Conservation (phyloP, 2,888 invertebrate species). For the Dicyrtoma fusca region DNA sequence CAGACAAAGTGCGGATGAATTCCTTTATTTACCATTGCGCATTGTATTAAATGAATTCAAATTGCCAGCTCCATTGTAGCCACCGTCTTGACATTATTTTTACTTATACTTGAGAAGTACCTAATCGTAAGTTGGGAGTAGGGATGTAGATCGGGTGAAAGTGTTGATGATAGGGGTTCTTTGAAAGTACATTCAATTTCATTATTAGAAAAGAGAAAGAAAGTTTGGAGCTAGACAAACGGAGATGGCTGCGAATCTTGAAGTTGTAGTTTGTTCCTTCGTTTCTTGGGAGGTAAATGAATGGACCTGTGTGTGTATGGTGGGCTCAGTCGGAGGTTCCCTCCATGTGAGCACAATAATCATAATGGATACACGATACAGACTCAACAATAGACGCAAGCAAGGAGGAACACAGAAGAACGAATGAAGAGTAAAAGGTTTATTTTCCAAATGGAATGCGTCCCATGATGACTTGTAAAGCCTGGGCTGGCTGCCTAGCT, state of each 20-base stretch:
- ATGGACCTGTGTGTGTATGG: constrained; percentile 3
- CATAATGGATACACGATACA: constrained; percentile 12
- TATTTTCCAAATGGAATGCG: constrained; percentile 19
- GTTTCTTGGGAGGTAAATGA: constrained; percentile 26
- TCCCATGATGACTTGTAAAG: constrained; percentile 24
- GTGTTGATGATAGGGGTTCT: too few species aligned
- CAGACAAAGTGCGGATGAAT: too few species aligned
- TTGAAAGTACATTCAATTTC: too few species aligned
- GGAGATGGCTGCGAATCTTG: neutral
- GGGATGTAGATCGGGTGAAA: too few species aligned
- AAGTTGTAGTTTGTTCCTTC: too few species aligned
- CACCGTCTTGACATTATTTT: too few species aligned
- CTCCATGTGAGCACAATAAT: constrained; percentile 28
- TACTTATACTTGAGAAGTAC: too few species aligned
- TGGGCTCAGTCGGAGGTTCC: constrained; percentile 34
- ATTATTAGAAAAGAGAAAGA: too few species aligned
- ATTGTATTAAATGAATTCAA: too few species aligned
- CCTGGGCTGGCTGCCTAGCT: neutral
- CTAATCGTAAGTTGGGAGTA: too few species aligned
- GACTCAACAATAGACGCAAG: constrained; percentile 6
- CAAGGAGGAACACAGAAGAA: constrained; percentile 1
- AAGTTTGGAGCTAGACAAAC: neutral
- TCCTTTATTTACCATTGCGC: too few species aligned
- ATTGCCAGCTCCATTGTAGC: too few species aligned
- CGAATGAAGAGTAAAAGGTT: constrained; percentile 3